Base-by-base conservation (phyloP, 2,113 vertebrate genomes). In the Phaethon lepturus region DNA sequence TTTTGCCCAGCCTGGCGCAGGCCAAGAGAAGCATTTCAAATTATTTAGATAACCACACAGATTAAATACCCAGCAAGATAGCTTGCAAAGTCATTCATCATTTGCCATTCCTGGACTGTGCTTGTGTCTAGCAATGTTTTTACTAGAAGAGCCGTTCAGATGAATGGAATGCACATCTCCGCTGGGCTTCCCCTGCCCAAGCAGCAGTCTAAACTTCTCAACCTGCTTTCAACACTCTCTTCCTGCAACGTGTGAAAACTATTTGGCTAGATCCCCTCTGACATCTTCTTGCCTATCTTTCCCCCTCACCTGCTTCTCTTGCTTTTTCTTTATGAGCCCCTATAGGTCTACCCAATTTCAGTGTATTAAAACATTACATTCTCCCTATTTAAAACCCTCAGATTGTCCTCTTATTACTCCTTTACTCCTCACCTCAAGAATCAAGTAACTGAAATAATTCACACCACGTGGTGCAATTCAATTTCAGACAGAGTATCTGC, bases 11-110 rank as follows among this genome's bases (percentile, higher is more conserved):
- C 22, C 83, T 94, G 73, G 44, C 49, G 85, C 77, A 85, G 53
- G 95, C 96, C 96, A 97, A 97, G 92, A 95, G 96, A 94, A 97
- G 93, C 94, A 97, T 94, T 97, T 96, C 66, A 76, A 93, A 90
- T 96, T 95, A 95, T 95, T 97, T 97, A 91, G 91, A 97, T 85
- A 97, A 93, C 91, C 93, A 95, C 89, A 91, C 94, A 91, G 94
- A 97, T 97, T 95, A 97, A 97, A 92, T 87, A 96, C 76, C 91
- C 91, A 95, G 86, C 73, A 84, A 97, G 95, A 93, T 79, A 97
- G 80, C 95, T 94, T 89, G 88, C 93, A 75, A 95, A 97, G 94
- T 91, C 96, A 95, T 97, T 97, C 84, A 96, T 97, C 96, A 97
- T 97, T 93, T 91, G 94, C 96, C 95, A 93, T 95, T 96, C 92